A percentile compares a stretch with the other conserved stretches of the same genome.
These are phyloP conservation scores for Meleagris gallopavo DNA, from an alignment of 2,113 vertebrate species.

Conservation along the genomic window DNA sequence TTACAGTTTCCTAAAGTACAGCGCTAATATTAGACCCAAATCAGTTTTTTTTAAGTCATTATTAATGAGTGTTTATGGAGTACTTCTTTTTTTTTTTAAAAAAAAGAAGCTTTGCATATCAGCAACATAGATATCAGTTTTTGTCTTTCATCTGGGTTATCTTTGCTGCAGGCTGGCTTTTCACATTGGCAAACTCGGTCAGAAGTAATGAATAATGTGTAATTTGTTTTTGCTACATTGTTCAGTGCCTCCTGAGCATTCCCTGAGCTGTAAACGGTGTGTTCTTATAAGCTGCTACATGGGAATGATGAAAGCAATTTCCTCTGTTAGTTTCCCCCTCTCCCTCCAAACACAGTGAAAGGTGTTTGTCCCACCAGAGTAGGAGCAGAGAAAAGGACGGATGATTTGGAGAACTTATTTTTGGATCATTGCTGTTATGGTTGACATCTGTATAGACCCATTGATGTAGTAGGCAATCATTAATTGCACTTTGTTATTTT, in stretches of 20 bases:
- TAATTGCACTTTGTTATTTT: background rate
- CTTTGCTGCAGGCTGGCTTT: background rate
- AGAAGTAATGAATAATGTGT: background rate
- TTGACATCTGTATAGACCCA: background rate
- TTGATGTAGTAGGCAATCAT: background rate
- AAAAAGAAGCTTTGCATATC: background rate
- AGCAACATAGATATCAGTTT: background rate
- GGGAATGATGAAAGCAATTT: background rate
- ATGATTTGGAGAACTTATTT: background rate
- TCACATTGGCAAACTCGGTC: background rate
- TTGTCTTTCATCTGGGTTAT: background rate
- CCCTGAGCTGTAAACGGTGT: background rate
- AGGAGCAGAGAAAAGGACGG: accelerated
- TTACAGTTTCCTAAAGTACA: background rate
- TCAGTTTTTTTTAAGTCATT: background rate
- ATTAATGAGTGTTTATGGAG: background rate
- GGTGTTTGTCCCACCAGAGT: background rate
- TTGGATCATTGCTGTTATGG: background rate
- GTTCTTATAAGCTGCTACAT: background rate
- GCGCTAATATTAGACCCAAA: background rate
- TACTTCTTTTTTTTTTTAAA: background rate
- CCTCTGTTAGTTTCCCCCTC: background rate
- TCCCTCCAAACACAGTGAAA: background rate
- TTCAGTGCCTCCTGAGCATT: background rate
- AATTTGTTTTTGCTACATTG: background rate